Evolutionary conservation across 1,140 invertebrate species (phyloP).

Genomic region (Drosophila teissieri): DNA sequence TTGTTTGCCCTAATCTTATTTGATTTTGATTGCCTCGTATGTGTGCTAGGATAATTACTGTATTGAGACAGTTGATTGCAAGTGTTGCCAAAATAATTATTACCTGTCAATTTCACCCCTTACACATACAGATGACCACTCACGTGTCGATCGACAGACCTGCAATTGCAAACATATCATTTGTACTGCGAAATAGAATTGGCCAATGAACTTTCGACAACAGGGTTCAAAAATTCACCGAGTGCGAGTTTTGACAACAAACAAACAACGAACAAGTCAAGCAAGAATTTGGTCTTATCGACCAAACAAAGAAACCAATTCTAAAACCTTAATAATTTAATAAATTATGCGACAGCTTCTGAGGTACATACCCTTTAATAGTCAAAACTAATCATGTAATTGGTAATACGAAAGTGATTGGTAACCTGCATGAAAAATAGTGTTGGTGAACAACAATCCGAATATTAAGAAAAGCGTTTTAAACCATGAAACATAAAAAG

Average conservation of each 20-base stretch:
- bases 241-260: slow-evolving; percentile 16
- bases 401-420: neutral
- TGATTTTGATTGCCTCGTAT: slow-evolving; percentile 11
- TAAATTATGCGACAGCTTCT: neutral
- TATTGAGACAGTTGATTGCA: slow-evolving; percentile 60
- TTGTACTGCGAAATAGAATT: slow-evolving; percentile 17
- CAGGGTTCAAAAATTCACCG: slow-evolving; percentile 26
- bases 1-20: slow-evolving; percentile 37
- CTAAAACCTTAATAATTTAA: neutral
- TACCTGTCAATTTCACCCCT: slow-evolving; percentile 7
- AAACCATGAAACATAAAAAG: too few relatives aligned
- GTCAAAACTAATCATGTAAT: neutral
- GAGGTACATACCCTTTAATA: too few relatives aligned
- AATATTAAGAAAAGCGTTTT: too few relatives aligned
- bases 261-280: slow-evolving; percentile 8
- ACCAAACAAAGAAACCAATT: neutral
- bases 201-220: slow-evolving; percentile 38
- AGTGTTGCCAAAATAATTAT: slow-evolving; percentile 63
- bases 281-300: slow-evolving; percentile 7
- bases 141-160: slow-evolving; percentile 33
- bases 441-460: neutral
- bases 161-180: neutral
- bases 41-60: slow-evolving; percentile 48
- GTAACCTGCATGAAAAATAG: neutral
- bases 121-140: slow-evolving; percentile 5